Percentiles rank a stretch among this genome's conserved stretches.
These are phyloP conservation scores for Myzus persicae DNA, from an alignment of 1,140 invertebrate genomes.

Conservation along the genomic window DNA sequence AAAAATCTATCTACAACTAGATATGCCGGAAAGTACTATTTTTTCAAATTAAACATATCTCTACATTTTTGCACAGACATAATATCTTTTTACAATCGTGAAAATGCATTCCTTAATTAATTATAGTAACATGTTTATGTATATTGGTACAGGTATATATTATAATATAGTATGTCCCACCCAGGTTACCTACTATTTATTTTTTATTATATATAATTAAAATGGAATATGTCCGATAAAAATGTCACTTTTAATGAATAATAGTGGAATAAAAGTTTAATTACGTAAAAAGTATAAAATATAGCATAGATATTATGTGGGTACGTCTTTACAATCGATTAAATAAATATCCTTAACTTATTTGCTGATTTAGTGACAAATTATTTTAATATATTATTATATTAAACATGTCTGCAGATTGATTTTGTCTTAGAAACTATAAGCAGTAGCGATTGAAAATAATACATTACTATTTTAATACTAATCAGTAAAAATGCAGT, in stretches of 20 bases:
- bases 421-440: not conserved
- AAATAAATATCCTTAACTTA: not conserved
- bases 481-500: not conserved
- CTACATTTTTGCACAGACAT: not conserved
- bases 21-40: not conserved
- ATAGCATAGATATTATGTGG: not conserved
- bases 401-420: not conserved
- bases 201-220: constrained; percentile 25
- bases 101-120: not conserved
- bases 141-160: not conserved
- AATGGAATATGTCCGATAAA: not conserved
- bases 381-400: not conserved
- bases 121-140: not conserved
- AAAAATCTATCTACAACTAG: not conserved
- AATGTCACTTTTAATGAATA: not conserved
- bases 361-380: not conserved
- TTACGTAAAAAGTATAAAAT: not conserved
- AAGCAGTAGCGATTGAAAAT: not conserved
- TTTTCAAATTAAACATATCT: not conserved
- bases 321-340: too few relatives aligned
- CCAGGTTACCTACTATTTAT: not conserved
- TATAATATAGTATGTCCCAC: not conserved
- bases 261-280: not conserved
- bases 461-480: not conserved
- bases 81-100: not conserved